These are phyloP conservation scores for Galerucella pusilla DNA, from an alignment of 2,888 invertebrate genomes.

Conservation along the genomic window DNA sequence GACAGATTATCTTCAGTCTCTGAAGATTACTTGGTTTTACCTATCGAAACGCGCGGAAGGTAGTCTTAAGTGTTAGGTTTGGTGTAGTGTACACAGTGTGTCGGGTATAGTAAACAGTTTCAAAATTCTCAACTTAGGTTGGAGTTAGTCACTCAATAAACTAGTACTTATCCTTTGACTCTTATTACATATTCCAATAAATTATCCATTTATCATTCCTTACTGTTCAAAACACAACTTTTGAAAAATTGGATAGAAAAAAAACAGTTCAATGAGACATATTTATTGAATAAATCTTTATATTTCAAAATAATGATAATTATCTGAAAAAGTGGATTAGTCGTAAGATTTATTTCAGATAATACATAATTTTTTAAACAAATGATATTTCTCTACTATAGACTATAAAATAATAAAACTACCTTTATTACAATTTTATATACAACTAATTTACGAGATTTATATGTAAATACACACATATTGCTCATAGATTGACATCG, in stretches of 20 bases:
- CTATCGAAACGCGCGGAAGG: too few species aligned
- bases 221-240: not conserved
- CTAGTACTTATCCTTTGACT: too few species aligned
- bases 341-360: conserved; percentile 53
- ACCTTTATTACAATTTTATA: conserved; percentile 56
- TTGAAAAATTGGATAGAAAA: not conserved
- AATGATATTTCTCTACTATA: conserved; percentile 53
- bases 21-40: too few species aligned
- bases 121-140: too few species aligned
- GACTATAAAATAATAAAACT: conserved; percentile 51
- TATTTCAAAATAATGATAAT: conserved; percentile 30
- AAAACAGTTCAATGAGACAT: conserved; percentile 22
- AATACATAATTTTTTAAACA: conserved; percentile 58
- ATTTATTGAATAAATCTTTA: conserved; percentile 36
- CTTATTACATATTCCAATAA: too few species aligned
- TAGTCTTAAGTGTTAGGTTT: too few species aligned
- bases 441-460: conserved; percentile 55
- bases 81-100: too few species aligned
- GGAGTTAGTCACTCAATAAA: too few species aligned
- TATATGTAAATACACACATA: conserved; percentile 53
- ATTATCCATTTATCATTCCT: too few species aligned
- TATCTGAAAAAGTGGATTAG: conserved; percentile 27
- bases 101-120: too few species aligned
- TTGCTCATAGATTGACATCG: conserved; percentile 48
- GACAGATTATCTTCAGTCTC: too few species aligned